A percentile compares a stretch with the other conserved stretches of the same genome.
Evolutionary conservation across 2,113 vertebrate species (phyloP).

Genomic region (Nymphicus hollandicus): DNA sequence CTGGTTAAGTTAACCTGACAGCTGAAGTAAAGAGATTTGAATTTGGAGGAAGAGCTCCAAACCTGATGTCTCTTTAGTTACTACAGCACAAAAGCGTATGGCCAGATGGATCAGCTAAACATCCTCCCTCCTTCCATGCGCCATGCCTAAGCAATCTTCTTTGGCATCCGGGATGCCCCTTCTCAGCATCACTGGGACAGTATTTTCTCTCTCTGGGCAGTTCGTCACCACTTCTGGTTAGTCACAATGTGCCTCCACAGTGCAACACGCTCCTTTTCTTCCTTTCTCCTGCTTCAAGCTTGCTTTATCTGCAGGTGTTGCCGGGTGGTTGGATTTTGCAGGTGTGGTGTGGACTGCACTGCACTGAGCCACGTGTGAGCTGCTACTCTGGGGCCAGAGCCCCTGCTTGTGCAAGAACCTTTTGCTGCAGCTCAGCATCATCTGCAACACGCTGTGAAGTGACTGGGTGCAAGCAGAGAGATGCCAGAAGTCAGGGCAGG

Average conservation of each 20-base stretch:
- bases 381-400: neutral
- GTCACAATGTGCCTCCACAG: fast-evolving
- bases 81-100: fast-evolving
- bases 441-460: neutral
- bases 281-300: neutral
- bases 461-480: neutral
- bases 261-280: neutral
- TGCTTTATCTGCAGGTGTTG: neutral
- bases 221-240: fast-evolving
- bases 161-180: neutral
- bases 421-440: neutral
- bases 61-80: neutral
- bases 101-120: neutral
- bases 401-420: neutral
- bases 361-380: neutral
- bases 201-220: neutral
- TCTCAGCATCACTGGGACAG: neutral
- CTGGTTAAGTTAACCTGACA: neutral
- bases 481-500: neutral
- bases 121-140: too few species aligned
- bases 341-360: neutral
- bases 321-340: neutral
- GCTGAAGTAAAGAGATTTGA: neutral
- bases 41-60: neutral
- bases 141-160: neutral